Evolutionary conservation across 2,888 invertebrate species (phyloP), one percentile per base, ranked within the genome.

Genomic region (Agrenia bidenticulata): DNA sequence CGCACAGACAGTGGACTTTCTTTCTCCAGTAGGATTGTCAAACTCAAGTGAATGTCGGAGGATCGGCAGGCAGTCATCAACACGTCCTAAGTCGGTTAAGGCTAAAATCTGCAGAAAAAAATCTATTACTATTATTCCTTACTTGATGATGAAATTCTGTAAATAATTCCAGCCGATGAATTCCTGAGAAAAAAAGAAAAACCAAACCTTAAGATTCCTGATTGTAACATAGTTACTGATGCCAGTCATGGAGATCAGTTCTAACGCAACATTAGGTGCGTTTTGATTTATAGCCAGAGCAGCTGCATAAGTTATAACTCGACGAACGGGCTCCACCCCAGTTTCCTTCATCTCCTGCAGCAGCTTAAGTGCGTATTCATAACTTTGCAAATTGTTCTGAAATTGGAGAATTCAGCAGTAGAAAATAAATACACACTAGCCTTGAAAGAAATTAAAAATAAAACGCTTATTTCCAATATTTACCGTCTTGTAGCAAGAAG

Each of bases 401-500:
- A 61, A 66, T 7, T 66, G 53, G 15, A 51, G 54, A 24, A n/a
- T n/a, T n/a, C n/a, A n/a, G n/a, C n/a, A n/a, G n/a, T n/a, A n/a
- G n/a, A n/a, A n/a, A n/a, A n/a, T n/a, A n/a, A n/a, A n/a, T n/a
- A n/a, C n/a, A n/a, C n/a, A n/a, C n/a, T n/a, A n/a, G n/a, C n/a
- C n/a, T n/a, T n/a, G 39, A 39, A 39, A 11, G 15, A 39, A 39
- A 39, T 15, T 11, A 39, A 11, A 7, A 39, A 11, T 39, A 39
- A 39, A 11, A 7, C 39, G 15, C 39, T 39, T 39, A 7, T 39
- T 39, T 15, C 39, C 39, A 39, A 39, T 39, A 32, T 7, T 45
- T 80, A 89, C 91, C 83, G 89, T 79, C 83, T 89, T 89, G 77
- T 88, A 89, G 78, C 88, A 90, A 23, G 88, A 85, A 45, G 87